A percentile compares a stretch with the other conserved stretches of the same genome.
Conservation (phyloP, 2,797 vertebrate genomes). For the Salarias fasciatus region DNA sequence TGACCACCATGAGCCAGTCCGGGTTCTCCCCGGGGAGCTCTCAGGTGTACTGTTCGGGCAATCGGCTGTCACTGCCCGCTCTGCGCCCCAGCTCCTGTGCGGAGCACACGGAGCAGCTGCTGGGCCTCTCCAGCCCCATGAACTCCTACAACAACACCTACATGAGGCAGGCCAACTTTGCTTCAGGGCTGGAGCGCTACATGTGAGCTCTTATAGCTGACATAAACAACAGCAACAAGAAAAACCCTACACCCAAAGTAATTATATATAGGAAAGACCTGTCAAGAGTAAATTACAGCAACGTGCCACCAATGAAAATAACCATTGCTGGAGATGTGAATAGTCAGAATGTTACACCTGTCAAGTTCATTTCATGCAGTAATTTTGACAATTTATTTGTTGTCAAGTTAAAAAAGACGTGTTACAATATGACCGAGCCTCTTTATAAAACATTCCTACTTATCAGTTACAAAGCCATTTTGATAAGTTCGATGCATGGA, state of each 20-base stretch:
- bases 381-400: neutral
- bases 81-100: slow-evolving; percentile 84
- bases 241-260: neutral
- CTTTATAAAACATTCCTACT: slow-evolving; percentile 49
- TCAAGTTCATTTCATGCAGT: no score
- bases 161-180: slow-evolving; percentile 89
- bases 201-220: slow-evolving; percentile 75
- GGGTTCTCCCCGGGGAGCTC: slow-evolving; percentile 86
- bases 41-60: slow-evolving; percentile 86
- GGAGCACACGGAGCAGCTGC: slow-evolving; percentile 89
- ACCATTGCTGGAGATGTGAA: neutral
- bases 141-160: slow-evolving; percentile 88
- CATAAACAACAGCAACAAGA: no score
- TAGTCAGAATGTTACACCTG: neutral
- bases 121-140: slow-evolving; percentile 83
- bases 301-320: neutral
- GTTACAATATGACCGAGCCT: slow-evolving; percentile 44
- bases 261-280: no score
- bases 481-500: slow-evolving; percentile 54
- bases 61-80: slow-evolving; percentile 84
- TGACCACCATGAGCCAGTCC: slow-evolving; percentile 82
- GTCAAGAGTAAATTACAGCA: no score
- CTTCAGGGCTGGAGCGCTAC: slow-evolving; percentile 90
- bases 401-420: neutral
- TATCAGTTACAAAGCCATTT: slow-evolving; percentile 66